Evolutionary conservation across 2,113 vertebrate genomes (phyloP), one percentile per base, ranked within the genome.

Genomic region (Nanorana parkeri): DNA sequence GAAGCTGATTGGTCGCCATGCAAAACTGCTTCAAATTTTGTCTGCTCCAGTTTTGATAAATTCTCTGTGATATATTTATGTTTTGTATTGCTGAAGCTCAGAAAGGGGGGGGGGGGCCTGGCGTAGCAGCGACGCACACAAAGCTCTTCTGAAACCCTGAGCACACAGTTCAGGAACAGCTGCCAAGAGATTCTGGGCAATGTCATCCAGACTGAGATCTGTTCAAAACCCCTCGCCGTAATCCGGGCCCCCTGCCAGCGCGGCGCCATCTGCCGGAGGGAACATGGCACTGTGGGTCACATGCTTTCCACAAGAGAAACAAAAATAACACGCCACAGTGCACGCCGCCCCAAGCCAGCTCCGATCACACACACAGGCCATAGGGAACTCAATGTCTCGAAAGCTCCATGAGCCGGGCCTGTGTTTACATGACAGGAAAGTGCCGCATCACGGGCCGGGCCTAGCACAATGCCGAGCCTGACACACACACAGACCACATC

Each of bases 401-500:
- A 78, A 56, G 51, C 64, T 68, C 77, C 23, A 23, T 23, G 51
- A 29, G 60, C 75, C 75, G 47, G 65, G 64, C 8, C 26, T 41
- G 26, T 68, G 77, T 78, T 78, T 78, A 78, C 64, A 55, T 16
- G n/a, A 32, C 56, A 61, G 73, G 72, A 58, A 21, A 55, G 21
- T 4, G 54, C 52, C 3, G 71, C 23, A 47, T 68, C 36, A 3
- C 67, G 13, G 13, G 6, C 41, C 13, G 32, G 32, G 3, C 32
- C 6, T 3, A 4, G n/a, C n/a, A n/a, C n/a, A n/a, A n/a, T n/a
- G n/a, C n/a, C 3, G 3, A 36, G 6, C 6, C 3, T 36, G 32
- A 3, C 3, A 36, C 32, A 36, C 32, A 36, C 32, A 36, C 32
- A 6, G 3, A 36, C 32, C 6, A 4, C 32, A 4, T 36, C 6